Evolutionary conservation across 2,113 vertebrate species (phyloP), one percentile per base, ranked within the genome.

Genomic region (Bambusicola thoracicus): DNA sequence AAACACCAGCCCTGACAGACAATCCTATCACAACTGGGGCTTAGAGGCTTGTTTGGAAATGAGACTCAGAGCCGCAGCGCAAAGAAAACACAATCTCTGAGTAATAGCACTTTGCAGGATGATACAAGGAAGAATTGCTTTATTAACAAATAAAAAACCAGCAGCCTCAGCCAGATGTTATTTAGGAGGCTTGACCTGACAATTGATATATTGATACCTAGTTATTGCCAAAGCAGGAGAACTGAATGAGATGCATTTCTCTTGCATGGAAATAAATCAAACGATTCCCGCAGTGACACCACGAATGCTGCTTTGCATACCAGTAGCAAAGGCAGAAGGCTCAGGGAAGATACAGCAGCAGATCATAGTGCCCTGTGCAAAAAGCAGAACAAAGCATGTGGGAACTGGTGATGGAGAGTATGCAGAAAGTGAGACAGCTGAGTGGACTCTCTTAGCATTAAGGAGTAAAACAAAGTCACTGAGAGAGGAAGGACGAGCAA

Each of bases 161-260:
- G 72, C 34, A 89, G 16, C 5, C 67, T 92, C 70, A 91, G 84
- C 21, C 84, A 82, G 79, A 82, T 43, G 34, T 89, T 94, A 87
- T 87, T 95, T 74, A 85, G 91, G 55, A 87, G 34, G 36, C 75
- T 46, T 49, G 63, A 70, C 38, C 79, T 89, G 84, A 81, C 66
- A 92, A 75, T 1, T 95, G 95, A 89, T 90, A 70, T 55, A 93
- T 48, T 69, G 89, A 92, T 38, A 93, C n/a, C 67, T 40, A 34
- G 59, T 68, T 89, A 91, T 38, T 82, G 89, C 63, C 70, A 70
- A 76, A 85, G 63, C 2, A 87, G 89, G 55, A 90, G 77, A 89
- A 91, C 11, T 87, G 89, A 76, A 30, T 43, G 73, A 90, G 89
- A 40, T 34, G 12, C 12, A 30, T 77, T 46, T 68, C 38, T 85